Percentiles rank a stretch among this genome's conserved stretches.
These are phyloP conservation scores for Sisyra terminalis DNA, from an alignment of 2,888 invertebrate species.

Conservation along the genomic window DNA sequence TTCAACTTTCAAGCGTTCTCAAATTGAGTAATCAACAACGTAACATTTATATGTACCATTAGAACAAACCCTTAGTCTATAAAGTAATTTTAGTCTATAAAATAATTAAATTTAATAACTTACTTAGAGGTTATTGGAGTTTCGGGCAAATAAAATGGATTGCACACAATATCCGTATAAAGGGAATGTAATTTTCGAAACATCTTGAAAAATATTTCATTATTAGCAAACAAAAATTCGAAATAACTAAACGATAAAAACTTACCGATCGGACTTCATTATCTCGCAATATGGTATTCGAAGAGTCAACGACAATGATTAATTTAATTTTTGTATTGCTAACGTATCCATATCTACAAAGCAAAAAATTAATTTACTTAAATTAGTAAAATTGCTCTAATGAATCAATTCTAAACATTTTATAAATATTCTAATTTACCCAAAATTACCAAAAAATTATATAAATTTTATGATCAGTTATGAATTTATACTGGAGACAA, in stretches of 20 bases:
- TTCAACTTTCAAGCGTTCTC: background rate
- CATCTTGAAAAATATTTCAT: slow-evolving; percentile 47
- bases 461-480: too few species aligned
- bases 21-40: background rate
- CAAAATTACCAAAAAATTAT: too few species aligned
- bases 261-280: slow-evolving; percentile 84
- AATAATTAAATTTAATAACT: slow-evolving; percentile 20
- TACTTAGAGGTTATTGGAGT: slow-evolving; percentile 77
- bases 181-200: slow-evolving; percentile 81
- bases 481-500: too few species aligned
- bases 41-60: background rate
- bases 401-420: too few species aligned
- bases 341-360: slow-evolving; percentile 73
- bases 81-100: slow-evolving; percentile 1
- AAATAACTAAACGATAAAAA: too few species aligned
- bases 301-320: slow-evolving; percentile 80
- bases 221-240: too few species aligned
- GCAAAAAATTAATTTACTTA: slow-evolving; percentile 1
- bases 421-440: too few species aligned
- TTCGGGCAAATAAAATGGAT: slow-evolving; percentile 92
- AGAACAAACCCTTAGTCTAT: background rate
- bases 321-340: slow-evolving; percentile 95
- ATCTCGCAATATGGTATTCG: slow-evolving; percentile 73
- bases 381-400: too few species aligned
- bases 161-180: slow-evolving; percentile 88